Conservation (phyloP, 2,113 vertebrate species). For the Leptosomus discolor region DNA sequence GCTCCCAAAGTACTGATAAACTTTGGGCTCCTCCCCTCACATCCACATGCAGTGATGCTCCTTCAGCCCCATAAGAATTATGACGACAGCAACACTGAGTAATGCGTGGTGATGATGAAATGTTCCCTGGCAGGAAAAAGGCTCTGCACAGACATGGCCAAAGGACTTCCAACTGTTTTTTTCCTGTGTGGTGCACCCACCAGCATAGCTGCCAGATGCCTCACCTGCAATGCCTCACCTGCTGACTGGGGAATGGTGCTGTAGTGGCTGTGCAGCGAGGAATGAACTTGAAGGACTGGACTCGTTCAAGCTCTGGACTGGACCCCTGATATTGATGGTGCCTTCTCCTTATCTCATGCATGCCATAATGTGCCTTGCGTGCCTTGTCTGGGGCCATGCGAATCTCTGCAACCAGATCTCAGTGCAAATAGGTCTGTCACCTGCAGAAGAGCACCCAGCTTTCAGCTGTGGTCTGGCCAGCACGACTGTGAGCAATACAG, state of each 20-base stretch:
- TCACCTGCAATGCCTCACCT: background rate
- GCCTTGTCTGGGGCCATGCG: accelerated
- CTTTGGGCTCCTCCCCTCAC: background rate
- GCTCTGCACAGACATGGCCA: background rate
- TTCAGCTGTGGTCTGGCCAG: background rate
- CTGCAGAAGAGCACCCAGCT: background rate
- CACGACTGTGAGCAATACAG: accelerated
- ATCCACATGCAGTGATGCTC: background rate
- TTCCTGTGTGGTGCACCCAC: background rate
- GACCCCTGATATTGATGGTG: accelerated
- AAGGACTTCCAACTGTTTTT: background rate
- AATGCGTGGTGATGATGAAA: background rate
- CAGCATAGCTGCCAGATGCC: background rate
- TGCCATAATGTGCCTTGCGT: background rate
- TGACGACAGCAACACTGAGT: background rate
- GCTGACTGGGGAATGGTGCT: background rate
- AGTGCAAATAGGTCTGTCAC: background rate
- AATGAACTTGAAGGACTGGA: background rate
- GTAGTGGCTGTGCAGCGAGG: background rate
- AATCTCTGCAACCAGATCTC: background rate
- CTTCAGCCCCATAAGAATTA: background rate
- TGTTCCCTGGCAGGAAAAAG: background rate
- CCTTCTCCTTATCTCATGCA: background rate
- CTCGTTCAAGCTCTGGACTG: background rate
- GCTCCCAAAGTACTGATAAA: background rate